phyloP scores from a whole-genome alignment of 2,113 vertebrate genomes.

The Corydoras sp. region DNA sequence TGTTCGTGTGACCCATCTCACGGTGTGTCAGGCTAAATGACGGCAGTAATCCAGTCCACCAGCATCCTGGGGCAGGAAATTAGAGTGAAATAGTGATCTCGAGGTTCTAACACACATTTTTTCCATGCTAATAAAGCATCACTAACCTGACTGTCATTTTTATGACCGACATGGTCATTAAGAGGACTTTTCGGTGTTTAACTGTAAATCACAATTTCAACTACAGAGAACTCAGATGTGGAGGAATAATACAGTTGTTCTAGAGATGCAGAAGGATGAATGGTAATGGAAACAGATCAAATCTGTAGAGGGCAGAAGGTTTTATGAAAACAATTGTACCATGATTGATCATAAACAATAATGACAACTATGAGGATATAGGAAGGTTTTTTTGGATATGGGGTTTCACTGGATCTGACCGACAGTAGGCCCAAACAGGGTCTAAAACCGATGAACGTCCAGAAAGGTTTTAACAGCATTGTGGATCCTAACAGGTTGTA shows the following conservation, averaged over 20 bases:
- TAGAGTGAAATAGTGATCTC: slow-evolving; percentile 45
- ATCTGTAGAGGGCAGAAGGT: too few species aligned
- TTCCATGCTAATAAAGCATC: slow-evolving; percentile 39
- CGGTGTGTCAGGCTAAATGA: slow-evolving; percentile 22
- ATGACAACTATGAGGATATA: too few species aligned
- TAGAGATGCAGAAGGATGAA: neutral
- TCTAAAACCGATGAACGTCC: too few species aligned
- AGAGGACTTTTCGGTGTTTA: slow-evolving; percentile 39
- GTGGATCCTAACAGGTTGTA: neutral
- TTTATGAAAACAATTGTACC: too few species aligned
- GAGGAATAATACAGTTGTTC: slow-evolving; percentile 28
- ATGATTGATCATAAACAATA: too few species aligned
- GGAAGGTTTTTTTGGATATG: too few species aligned
- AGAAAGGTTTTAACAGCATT: too few species aligned
- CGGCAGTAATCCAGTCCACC: slow-evolving; percentile 37
- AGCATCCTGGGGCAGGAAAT: slow-evolving; percentile 43
- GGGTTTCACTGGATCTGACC: too few species aligned
- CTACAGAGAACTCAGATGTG: slow-evolving; percentile 28
- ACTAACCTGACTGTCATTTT: slow-evolving; percentile 46
- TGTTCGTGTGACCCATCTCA: slow-evolving; percentile 12
- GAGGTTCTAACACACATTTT: slow-evolving; percentile 16
- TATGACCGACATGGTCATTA: slow-evolving; percentile 44
- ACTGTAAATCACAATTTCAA: slow-evolving; percentile 41
- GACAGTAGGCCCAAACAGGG: too few species aligned
- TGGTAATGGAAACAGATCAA: too few species aligned